These are phyloP conservation scores for Chamaea fasciata DNA, from an alignment of 2,113 vertebrate species.

Conservation along the genomic window DNA sequence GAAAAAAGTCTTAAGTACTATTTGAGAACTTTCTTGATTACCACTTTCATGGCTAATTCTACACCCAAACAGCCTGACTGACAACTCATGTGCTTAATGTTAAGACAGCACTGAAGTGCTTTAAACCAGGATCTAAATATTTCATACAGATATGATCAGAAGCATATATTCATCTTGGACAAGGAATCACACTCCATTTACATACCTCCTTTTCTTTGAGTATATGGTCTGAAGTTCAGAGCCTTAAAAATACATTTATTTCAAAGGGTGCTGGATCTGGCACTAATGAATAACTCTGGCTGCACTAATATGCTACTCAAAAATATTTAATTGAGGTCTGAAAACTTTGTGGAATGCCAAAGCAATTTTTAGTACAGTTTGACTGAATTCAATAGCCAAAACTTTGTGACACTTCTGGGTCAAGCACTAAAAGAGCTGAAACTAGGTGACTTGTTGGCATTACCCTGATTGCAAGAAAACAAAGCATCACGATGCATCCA, in stretches of 20 bases:
- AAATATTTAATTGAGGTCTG: slow-evolving; percentile 29
- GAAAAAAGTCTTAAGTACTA: not conserved
- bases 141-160: slow-evolving; percentile 35
- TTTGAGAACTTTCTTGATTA: not conserved
- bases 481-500: not conserved
- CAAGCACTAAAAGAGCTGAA: not conserved
- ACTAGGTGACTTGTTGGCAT: not conserved
- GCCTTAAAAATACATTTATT: not conserved
- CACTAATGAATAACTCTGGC: slow-evolving; percentile 7
- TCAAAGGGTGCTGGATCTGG: slow-evolving; percentile 4
- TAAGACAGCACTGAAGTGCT: not conserved
- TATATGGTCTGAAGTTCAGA: slow-evolving; percentile 33
- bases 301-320: slow-evolving; percentile 31
- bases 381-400: not conserved
- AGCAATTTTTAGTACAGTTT: not conserved
- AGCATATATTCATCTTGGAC: slow-evolving; percentile 18
- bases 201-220: not conserved
- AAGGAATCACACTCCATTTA: slow-evolving; percentile 19
- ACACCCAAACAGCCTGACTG: not conserved
- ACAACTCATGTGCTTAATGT: not conserved
- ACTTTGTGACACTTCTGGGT: not conserved
- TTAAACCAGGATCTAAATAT: slow-evolving; percentile 15
- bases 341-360: not conserved
- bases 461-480: not conserved
- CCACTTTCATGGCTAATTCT: not conserved